Base-by-base conservation (phyloP, 2,113 vertebrate genomes). In the Tichodroma muraria region DNA sequence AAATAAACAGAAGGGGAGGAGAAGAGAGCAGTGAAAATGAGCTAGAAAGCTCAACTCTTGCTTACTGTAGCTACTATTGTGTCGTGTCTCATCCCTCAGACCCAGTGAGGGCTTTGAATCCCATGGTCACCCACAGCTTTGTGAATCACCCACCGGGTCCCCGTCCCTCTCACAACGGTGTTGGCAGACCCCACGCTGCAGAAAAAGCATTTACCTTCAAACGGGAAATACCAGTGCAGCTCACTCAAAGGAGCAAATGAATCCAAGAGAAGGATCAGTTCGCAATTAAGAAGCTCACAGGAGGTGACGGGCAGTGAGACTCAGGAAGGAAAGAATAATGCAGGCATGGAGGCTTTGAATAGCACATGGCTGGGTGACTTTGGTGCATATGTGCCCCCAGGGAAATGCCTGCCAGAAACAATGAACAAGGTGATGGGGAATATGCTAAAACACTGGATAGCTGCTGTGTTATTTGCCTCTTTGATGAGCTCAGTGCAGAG, bases 151-250 rank as follows among this genome's bases (percentile, higher is more conserved):
- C 0, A 0, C 54, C 0, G 4, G 19, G 21, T 59, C 70, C 64
- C 47, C 0, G 0, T 50, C 57, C 44, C 49, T 81, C 66, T 44
- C 35, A 35, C 63, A 2, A 0, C 1, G 11, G 16, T 11, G 38
- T 23, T 63, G 68, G 4, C 6, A 11, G 31, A 59, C 35, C 35
- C 47, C 40, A 5, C 2, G 6, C 40, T 73, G 22, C 2, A 12
- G 79, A 7, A 66, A 54, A 66, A 53, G 5, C 31, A 5, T 27
- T 31, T 6, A 11, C 23, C 35, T 89, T 89, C 5, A 8, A 6
- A 18, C 3, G n/a, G n/a, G 35, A 45, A 31, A 24, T 18, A 49
- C 0, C 31, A 31, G 2, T 3, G 3, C 2, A 4, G 25, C 40
- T 52, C 31, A 0, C 37, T 56, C 3, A 0, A 31, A 37, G 70